Base-by-base conservation (phyloP, 2,888 invertebrate species). In the Pristionchus fissidentatus region DNA sequence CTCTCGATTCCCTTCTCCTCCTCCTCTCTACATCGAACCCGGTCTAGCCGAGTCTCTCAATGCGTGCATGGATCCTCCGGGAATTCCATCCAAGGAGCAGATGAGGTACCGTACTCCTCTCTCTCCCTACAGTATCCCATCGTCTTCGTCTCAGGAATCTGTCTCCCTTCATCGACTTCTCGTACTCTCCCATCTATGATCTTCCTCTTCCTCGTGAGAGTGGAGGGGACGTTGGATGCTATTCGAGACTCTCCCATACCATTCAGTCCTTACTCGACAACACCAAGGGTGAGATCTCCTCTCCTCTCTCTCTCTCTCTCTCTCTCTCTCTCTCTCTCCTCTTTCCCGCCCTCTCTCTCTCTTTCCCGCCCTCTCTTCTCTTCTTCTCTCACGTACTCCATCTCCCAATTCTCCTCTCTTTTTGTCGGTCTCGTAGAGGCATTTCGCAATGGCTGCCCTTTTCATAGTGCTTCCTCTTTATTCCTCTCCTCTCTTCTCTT, bases 21-120 rank as follows among this genome's bases (percentile, higher is more conserved):
- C 55, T 41, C 88, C 84, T 78, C 84, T 92, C 38, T 86, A 83
- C 79, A 83, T 92, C 19, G 92, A 92, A 84, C 90, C 89, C 0
- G 92, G 91, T 15, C 85, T 92, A 52, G 87, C 88, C 77, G 92
- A 92, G 85, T 86, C 89, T 32, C 85, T 91, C 52, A 86, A 87
- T 62, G 84, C 84, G 8, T 87, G 87, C 38, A 88, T 85, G 80
- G 75, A 84, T 62, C 90, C 90, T 10, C 90, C 91, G 13, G 87
- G 87, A 13, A 60, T 85, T 32, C 87, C 88, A 38, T 73, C 85
- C 7, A 75, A 87, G 41, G 83, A 88, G 10, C 87, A 88, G 73
- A 84, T 89, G 79, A 52, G 55, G 57, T 79, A 79, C 38, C 4
- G 38, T 57, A 0, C 35, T 46, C 41, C 32, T 38, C 52, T 52